These are phyloP conservation scores for Prinia subflava DNA, from an alignment of 2,113 vertebrate species.

Conservation along the genomic window DNA sequence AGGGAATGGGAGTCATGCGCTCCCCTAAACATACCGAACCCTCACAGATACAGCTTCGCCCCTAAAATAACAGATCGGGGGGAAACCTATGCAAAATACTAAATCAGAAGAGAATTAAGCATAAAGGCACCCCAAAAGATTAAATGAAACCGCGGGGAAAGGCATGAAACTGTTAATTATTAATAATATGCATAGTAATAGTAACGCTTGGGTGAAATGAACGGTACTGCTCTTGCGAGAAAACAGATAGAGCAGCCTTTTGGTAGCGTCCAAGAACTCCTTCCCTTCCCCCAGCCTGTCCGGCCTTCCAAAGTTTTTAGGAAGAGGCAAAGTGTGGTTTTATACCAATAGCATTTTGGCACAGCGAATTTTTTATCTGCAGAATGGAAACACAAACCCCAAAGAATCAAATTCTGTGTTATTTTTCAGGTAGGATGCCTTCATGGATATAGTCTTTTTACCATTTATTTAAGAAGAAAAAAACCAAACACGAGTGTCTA, in stretches of 20 bases:
- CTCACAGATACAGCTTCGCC: slow-evolving; percentile 2
- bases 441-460: neutral
- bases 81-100: neutral
- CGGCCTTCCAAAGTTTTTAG: slow-evolving; percentile 55
- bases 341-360: neutral
- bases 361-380: neutral
- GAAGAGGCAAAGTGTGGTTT: slow-evolving; percentile 26
- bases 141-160: slow-evolving; percentile 17
- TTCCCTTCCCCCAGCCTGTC: slow-evolving; percentile 59
- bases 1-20: slow-evolving; percentile 2
- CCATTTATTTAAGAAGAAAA: neutral
- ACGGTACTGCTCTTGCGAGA: neutral
- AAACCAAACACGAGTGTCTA: neutral
- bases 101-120: neutral
- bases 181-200: slow-evolving; percentile 48
- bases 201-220: slow-evolving; percentile 17
- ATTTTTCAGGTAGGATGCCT: slow-evolving; percentile 37
- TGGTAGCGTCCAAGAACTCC: slow-evolving; percentile 55
- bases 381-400: slow-evolving; percentile 1
- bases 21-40: neutral
- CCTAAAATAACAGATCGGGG: neutral
- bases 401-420: neutral
- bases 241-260: slow-evolving; percentile 43
- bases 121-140: slow-evolving; percentile 1
- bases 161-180: slow-evolving; percentile 57